Evolutionary conservation across 2,888 invertebrate species (phyloP), one percentile per base, ranked within the genome.

Genomic region (Mechanitis messenoides): DNA sequence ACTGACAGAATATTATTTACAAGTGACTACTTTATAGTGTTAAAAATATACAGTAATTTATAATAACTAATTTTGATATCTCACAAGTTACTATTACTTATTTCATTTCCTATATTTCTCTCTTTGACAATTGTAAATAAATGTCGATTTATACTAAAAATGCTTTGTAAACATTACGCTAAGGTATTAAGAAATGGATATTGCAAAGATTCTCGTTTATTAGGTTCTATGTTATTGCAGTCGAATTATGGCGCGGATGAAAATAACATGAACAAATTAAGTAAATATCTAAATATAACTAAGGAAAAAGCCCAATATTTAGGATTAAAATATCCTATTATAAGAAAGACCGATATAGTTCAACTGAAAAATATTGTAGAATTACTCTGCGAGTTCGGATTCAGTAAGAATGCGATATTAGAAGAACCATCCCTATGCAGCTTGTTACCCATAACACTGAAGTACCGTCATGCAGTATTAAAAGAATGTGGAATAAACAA

Each of bases 401-500:
- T 78, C 61, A 50, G 72, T 3, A 78, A 72, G 66, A 66, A 80
- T 54, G 65, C 73, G 20, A 64, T 90, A 45, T 55, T 84, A 12
- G 68, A 81, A 53, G 74, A 84, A 58, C 89, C 89, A 9, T 56
- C 74, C 35, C 61, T 90, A n/a, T 86, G 85, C 69, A 76, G 83
- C 62, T 70, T 84, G 53, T 68, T 84, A 58, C 89, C 90, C 33
- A 64, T 84, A 3, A 90, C 88, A 35, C 66, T 90, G 53, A 84
- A 77, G 71, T 83, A 78, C 69, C 76, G 90, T 47, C 78, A 74
- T 61, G 74, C 75, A 73, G 84, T 89, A n/a, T 73, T 91, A 53
- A 60, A 75, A 60, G 90, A 91, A 79, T 88, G 89, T 78, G 90
- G 89, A 4, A 67, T 90, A 46, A 59, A 68, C 60, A 70, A 78